Evolutionary conservation across 2,888 invertebrate species (phyloP), one percentile per base, ranked within the genome.

Genomic region (Neoitamus cyanurus): DNA sequence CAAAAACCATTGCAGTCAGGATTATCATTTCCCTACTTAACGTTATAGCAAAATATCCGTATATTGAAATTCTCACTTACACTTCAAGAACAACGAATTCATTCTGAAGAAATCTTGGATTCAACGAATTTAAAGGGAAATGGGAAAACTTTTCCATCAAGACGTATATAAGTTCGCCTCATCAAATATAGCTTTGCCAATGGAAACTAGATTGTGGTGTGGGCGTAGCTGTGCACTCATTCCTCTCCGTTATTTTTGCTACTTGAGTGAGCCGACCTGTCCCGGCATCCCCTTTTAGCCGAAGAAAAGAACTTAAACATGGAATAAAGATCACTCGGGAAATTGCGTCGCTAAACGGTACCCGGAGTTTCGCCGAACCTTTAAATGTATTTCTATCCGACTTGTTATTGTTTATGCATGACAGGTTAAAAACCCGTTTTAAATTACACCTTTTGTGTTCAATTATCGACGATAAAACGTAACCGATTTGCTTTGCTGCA

Each of bases 71-170:
- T 78, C 30, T 78, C 48, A 48, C 48, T 78, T 78, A 78, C 78
- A 78, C 46, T 48, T 48, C 31, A 28, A 78, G 46, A 25, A 48
- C 15, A 78, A 58, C 78, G 31, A 46, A 78, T 48, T 78, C 78
- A 31, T 9, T 78, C 34, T 31, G 58, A 78, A 48, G 78, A 78
- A 78, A 78, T 30, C 78, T 48, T 42, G 42, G 58, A 78, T 48
- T 48, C 34, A 34, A 34, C 48, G 48, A 48, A 48, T 58, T 78
- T 42, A 85, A 73, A 34, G 30, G 42, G 70, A 75, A 85, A 84
- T 84, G 84, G 84, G 37, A 84, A 83, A 84, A 84, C 82, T 84
- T 84, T 83, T 78, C 73, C 73, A 83, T 82, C 80, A 82, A 80
- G 42, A 85, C 83, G 82, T 82, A 77, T 68, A 75, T 84, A 83